Conservation (phyloP, 1,140 invertebrate species). For the Ruditapes philippinarum region DNA sequence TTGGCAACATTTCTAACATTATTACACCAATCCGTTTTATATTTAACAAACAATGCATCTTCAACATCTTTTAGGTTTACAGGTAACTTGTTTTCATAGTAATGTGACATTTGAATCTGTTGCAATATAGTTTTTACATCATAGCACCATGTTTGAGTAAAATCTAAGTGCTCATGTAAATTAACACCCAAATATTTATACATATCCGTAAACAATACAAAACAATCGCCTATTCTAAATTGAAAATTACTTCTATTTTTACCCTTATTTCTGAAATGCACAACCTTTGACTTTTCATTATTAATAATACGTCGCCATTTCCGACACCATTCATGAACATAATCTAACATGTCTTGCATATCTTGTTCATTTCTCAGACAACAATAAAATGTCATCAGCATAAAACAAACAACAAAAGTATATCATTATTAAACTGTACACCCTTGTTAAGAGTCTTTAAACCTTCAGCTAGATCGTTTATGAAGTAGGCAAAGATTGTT, state of each 20-base stretch:
- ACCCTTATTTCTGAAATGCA: not conserved
- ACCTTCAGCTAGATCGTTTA: not conserved
- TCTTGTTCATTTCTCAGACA: not conserved
- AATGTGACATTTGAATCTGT: too few species aligned
- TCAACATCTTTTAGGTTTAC: too few species aligned
- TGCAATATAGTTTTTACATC: too few species aligned
- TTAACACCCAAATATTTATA: not conserved
- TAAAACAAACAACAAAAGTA: not conserved
- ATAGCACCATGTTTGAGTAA: not conserved
- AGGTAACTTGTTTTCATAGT: too few species aligned
- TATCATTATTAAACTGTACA: not conserved
- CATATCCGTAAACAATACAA: not conserved
- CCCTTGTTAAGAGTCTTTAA: not conserved
- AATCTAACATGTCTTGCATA: constrained; percentile 16
- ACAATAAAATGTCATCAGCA: constrained; percentile 4
- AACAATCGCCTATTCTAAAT: not conserved
- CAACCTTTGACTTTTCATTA: not conserved
- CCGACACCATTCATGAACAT: not conserved
- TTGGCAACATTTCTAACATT: too few species aligned
- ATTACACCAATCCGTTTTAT: too few species aligned
- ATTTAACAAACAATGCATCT: too few species aligned
- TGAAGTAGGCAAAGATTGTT: not conserved
- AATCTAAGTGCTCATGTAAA: not conserved
- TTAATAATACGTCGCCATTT: not conserved
- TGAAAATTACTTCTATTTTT: not conserved